Evolutionary conservation across 2,797 vertebrate species (phyloP).

Genomic region (Cryptoprocta ferox): DNA sequence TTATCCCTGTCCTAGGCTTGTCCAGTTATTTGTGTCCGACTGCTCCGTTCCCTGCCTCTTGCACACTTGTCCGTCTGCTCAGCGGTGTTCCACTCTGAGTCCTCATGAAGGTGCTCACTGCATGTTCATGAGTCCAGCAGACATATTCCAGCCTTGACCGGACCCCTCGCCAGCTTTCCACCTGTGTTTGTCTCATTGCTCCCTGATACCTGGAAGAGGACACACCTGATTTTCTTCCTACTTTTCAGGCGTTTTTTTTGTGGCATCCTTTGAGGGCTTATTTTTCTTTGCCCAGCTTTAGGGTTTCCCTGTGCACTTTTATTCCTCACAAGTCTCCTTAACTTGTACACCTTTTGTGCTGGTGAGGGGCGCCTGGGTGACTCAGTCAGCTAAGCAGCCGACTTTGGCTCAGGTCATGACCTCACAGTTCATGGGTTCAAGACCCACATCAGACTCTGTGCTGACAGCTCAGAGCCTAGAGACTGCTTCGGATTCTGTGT

Average conservation of each 20-base stretch:
- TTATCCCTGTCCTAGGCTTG: not conserved
- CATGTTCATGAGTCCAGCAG: too few species aligned
- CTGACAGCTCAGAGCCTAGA: too few species aligned
- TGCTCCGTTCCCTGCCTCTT: too few species aligned
- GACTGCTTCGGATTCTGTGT: too few species aligned
- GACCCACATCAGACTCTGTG: too few species aligned
- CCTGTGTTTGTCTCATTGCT: not conserved
- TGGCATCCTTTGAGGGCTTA: not conserved
- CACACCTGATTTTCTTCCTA: not conserved
- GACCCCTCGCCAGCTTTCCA: not conserved
- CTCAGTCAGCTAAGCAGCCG: too few species aligned
- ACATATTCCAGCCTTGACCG: not conserved
- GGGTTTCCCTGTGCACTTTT: not conserved
- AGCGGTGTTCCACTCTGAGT: not conserved
- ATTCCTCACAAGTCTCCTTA: not conserved
- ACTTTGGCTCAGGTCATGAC: too few species aligned
- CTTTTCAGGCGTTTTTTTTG: not conserved
- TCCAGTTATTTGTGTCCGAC: not conserved
- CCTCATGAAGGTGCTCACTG: not conserved
- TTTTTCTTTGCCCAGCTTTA: not conserved
- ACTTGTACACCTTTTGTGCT: not conserved
- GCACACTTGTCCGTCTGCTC: too few species aligned
- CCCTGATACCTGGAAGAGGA: not conserved
- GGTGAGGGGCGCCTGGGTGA: too few species aligned
- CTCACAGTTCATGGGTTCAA: too few species aligned